Base-by-base conservation (phyloP, 2,888 invertebrate genomes). In the Drosophila borealis region DNA sequence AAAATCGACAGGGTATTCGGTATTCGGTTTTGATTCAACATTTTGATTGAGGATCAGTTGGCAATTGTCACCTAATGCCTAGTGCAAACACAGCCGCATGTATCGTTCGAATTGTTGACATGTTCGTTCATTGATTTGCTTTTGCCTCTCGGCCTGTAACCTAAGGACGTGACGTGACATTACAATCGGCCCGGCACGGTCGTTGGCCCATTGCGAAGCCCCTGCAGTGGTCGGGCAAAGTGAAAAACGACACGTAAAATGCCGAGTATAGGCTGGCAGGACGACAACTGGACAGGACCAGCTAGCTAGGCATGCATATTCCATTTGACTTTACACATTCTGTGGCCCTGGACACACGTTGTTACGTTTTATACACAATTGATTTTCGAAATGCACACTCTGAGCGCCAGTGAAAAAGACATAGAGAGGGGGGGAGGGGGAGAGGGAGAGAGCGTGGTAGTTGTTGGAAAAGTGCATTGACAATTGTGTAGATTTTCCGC, bases 131-230 rank as follows among this genome's bases (percentile, higher is more conserved):
- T 65, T 69, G 57, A 65, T 64, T 74, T 73, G 71, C 68, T 74
- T 62, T 55, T 53, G 42, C 66, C 53, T n/a, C 45, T 59, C 37
- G 61, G 48, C 49, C 57, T 89, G 91, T 89, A 90, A 90, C 87
- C 90, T 89, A 88, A 91, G 91, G 91, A 91, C 90, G 90, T 91
- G 91, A 89, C 90, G 85, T 79, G 85, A 42, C 62, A 49, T 53
- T 25, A 14, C 37, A 14, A 10, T 37, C 21, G 33, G 34, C 29
- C 39, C 37, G 36, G 29, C 44, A 34, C 62, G 75, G 74, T 74
- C 79, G 69, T 79, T 64, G 75, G 75, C 68, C 59, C 67, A 51
- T 9, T 51, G 39, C 50, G 88, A 89, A 89, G 88, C 88, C 88
- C 88, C 82, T 86, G 84, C 78, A 90, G 72, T 90, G 89, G 81